Evolutionary conservation across 2,888 invertebrate genomes (phyloP), one percentile per base, ranked within the genome.

Genomic region (Drosophila bunnanda): DNA sequence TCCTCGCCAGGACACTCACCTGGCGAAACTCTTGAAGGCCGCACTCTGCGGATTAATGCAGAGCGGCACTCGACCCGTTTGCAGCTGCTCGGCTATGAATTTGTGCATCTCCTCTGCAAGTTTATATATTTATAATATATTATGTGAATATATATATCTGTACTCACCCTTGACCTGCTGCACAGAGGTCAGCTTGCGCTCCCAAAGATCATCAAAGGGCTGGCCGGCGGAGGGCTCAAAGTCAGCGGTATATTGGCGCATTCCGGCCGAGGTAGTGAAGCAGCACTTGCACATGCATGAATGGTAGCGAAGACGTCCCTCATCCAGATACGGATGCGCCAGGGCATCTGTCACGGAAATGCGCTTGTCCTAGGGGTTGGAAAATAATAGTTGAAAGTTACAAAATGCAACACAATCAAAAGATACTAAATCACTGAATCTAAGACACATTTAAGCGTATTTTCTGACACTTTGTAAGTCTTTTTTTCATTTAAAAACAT

Each of bases 231-330:
- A 95, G 34, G 98, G 98, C 93, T 99, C 99, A 87, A 98, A 97
- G 93, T 98, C 98, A 93, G 98, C 98, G 43, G 95, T 94, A 93
- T 98, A 98, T 93, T 98, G 98, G 67, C 98, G 94, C 94, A 96
- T 95, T 55, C 95, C 95, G 65, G 95, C 94, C 69, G 94, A 94
- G 76, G 95, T 95, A 65, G 96, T 96, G 93, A 96, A 97, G 93
- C 99, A 99, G 91, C 99, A 99, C 92, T 97, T 97, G 94, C 99
- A 99, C 99, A 99, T 99, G 93, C 99, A 99, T 76, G 99, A 99
- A 94, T 99, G 99, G 94, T 99, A 99, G 90, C 99, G 95, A 90
- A 99, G 95, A 79, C 99, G 95, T 32, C 99, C 99, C 93, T 99
- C 99, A 91, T 99, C 99, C 80, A 99, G 94, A 93, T 99, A 99